These are phyloP conservation scores for Leucosticte australis DNA, from an alignment of 2,113 vertebrate species.

Conservation along the genomic window DNA sequence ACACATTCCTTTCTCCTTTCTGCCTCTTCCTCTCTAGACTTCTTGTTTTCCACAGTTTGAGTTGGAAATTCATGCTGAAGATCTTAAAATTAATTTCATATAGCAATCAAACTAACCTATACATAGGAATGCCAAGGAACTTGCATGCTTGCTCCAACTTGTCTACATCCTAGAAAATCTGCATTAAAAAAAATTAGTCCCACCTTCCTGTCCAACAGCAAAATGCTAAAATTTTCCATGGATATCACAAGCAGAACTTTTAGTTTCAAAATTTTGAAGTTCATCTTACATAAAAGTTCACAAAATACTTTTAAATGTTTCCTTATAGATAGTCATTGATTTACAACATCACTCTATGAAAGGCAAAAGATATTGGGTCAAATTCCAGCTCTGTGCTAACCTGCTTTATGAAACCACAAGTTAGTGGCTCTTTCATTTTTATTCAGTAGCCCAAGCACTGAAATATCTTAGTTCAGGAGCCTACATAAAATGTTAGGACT, in stretches of 20 bases:
- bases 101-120: background rate
- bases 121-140: background rate
- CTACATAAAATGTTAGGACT: background rate
- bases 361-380: background rate
- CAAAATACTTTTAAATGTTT: background rate
- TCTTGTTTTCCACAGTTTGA: background rate
- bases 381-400: constrained; percentile 15
- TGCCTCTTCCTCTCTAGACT: background rate
- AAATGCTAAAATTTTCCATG: background rate
- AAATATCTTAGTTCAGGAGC: background rate
- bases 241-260: background rate
- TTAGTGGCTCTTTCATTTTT: background rate
- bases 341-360: background rate
- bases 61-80: background rate
- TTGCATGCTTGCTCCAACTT: background rate
- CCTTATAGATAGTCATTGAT: background rate
- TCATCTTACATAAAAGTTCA: background rate
- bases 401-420: constrained; percentile 15
- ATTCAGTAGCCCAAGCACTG: background rate
- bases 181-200: background rate
- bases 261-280: background rate
- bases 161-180: background rate
- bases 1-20: background rate
- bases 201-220: background rate
- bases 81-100: background rate